Conservation (phyloP, 2,888 invertebrate genomes). For the Tipula helvola region DNA sequence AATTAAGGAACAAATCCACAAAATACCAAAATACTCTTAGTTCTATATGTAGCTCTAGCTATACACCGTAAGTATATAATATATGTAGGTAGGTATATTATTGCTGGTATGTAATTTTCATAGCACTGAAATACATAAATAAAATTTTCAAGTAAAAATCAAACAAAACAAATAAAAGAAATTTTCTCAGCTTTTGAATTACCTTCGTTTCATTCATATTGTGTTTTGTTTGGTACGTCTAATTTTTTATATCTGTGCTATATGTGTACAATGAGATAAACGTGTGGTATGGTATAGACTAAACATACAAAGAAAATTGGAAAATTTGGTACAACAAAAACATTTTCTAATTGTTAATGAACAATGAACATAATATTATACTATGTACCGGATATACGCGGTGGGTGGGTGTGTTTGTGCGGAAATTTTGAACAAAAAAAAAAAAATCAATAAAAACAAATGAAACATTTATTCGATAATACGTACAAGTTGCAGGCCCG, state of each 20-base stretch:
- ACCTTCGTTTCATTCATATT: background rate
- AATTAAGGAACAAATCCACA: background rate
- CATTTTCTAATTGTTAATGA: background rate
- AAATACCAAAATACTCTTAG: background rate
- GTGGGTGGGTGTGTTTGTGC: background rate
- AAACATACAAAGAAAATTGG: background rate
- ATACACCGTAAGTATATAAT: too few relatives aligned
- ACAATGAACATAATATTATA: background rate
- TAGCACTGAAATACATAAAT: background rate
- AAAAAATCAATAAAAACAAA: background rate
- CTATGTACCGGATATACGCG: background rate
- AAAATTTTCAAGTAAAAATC: background rate
- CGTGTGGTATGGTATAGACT: background rate
- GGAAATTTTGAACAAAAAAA: background rate
- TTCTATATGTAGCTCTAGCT: background rate
- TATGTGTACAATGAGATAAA: background rate
- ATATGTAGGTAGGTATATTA: background rate
- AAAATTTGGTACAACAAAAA: background rate
- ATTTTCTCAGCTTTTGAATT: background rate
- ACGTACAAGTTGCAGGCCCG: background rate
- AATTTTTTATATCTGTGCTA: background rate
- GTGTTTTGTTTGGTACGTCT: background rate
- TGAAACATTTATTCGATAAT: background rate
- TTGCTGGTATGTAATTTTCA: background rate
- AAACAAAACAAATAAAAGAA: background rate